Conservation (phyloP, 2,797 vertebrate species). For the Sebastes dallii region DNA sequence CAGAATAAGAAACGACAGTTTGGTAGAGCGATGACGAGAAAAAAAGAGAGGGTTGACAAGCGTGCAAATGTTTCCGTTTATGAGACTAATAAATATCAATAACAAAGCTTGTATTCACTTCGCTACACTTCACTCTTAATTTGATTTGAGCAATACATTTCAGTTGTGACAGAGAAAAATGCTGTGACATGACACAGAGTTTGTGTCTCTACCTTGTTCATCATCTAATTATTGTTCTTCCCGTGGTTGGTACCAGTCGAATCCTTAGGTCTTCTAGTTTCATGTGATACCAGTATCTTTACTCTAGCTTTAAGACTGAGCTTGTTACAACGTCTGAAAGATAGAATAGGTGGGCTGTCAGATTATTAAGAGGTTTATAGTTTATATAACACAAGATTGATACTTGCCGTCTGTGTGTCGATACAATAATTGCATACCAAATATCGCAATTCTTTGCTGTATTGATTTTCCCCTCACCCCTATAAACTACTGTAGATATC, state of each 20-base stretch:
- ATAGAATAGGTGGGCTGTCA: too few relatives aligned
- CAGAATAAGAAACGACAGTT: constrained; percentile 1
- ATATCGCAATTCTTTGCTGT: too few relatives aligned
- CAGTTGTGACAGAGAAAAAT: not conserved
- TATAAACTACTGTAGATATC: not conserved
- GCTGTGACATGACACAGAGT: not conserved
- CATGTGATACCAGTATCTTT: too few relatives aligned
- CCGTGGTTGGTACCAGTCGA: too few relatives aligned
- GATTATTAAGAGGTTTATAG: too few relatives aligned
- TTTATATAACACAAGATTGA: too few relatives aligned
- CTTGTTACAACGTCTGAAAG: rapidly evolving
- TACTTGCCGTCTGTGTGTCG: too few relatives aligned
- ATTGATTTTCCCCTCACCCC: too few relatives aligned
- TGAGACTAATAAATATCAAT: constrained; percentile 1
- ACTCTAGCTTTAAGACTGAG: too few relatives aligned
- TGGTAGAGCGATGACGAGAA: not conserved
- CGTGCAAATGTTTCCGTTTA: not conserved
- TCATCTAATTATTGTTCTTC: too few relatives aligned
- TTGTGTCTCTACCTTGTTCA: not conserved
- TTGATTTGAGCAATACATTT: not conserved
- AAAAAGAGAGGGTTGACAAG: not conserved
- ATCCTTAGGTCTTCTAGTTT: too few relatives aligned
- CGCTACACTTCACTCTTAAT: not conserved
- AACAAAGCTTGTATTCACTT: not conserved
- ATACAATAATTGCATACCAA: too few relatives aligned